Conservation (phyloP, 1,140 invertebrate species). For the Pomacea maculata region DNA sequence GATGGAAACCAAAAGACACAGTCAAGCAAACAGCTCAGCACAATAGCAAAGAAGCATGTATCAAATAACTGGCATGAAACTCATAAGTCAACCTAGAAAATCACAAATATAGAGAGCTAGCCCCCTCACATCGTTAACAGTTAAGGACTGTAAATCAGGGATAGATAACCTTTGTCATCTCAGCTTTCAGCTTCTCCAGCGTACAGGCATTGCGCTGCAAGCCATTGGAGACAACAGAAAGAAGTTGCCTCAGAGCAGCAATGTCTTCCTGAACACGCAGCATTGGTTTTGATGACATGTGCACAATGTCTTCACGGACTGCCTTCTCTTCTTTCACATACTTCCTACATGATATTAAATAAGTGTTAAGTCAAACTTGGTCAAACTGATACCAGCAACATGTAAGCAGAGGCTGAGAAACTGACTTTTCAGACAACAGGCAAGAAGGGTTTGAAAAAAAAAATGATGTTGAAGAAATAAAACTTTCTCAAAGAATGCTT, state of each 20-base stretch:
- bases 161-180: constrained; percentile 72
- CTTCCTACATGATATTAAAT: constrained; percentile 72
- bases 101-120: too few species aligned
- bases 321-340: constrained; percentile 86
- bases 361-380: background rate
- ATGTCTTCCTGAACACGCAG: constrained; percentile 74
- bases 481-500: background rate
- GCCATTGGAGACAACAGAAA: constrained; percentile 70
- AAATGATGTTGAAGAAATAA: background rate
- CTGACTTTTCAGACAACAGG: background rate
- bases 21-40: too few species aligned
- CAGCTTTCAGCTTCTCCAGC: constrained; percentile 77
- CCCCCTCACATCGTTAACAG: too few species aligned
- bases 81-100: too few species aligned
- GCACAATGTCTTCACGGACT: constrained; percentile 81
- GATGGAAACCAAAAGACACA: too few species aligned
- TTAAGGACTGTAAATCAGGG: background rate
- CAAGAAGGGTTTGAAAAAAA: background rate
- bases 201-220: constrained; percentile 70
- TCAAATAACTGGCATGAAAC: too few species aligned
- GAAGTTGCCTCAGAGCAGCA: constrained; percentile 73
- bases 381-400: background rate
- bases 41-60: too few species aligned
- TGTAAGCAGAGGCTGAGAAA: background rate
- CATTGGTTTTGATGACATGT: constrained; percentile 76